Evolutionary conservation across 2,888 invertebrate species (phyloP), one percentile per base, ranked within the genome.

Genomic region (Fabriciana adippe): DNA sequence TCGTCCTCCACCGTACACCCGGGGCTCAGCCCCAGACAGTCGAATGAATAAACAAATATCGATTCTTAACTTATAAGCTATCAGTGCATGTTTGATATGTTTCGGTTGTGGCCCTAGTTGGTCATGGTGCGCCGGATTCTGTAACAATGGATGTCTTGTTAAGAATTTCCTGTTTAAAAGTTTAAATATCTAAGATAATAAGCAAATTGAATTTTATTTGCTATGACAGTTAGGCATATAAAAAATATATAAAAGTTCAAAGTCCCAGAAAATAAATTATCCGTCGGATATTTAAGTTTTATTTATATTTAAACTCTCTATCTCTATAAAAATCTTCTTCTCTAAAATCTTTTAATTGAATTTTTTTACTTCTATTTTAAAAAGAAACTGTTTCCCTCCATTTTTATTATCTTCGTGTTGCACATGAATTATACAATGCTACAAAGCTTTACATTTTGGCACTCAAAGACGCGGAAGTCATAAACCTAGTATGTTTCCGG

Each of bases 1-100:
- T 87, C 89, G 82, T 93, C 93, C 89, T 93, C 94, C 93, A 93
- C 94, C 81, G 81, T 90, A 79, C 78, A 76, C 79, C 81, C 79
- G 67, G 85, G 83, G 83, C 82, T 84, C 76, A 75, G 82, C 81
- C 83, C 81, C 82, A 74, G 79, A 76, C 78, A 71, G 70, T 57
- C 68, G 66, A 35, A 53, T 64, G 74, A 72, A 64, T 70, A 66
- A 72, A 72, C 69, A 71, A 73, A 66, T 63, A 70, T 59, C 56
- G 18, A 64, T 69, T 54, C 57, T 59, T 59, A 59, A 53, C 21
- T 70, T 59, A 15, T 66, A 57, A 77, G 68, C 72, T 78, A 77
- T 90, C 91, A 92, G 92, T 92, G 88, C 92, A 81, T 87, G 74
- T 86, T 88, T 90, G 92, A 92, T 92, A 92, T 92, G 92, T 91